Base-by-base conservation (phyloP, 2,888 invertebrate species). In the Bembecia ichneumoniformis region DNA sequence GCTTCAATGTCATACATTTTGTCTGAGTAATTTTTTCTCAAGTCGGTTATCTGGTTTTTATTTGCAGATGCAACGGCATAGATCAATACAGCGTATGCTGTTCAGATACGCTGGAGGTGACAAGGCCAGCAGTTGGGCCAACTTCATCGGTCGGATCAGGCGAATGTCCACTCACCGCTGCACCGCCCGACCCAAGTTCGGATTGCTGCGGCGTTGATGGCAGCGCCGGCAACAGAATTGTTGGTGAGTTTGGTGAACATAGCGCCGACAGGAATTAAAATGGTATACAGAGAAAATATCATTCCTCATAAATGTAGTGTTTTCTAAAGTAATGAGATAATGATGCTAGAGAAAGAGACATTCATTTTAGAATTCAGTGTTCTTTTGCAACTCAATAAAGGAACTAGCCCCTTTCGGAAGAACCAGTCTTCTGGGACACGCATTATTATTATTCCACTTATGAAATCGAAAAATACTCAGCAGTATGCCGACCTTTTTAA, bases 161-260 rank as follows among this genome's bases (percentile, higher is more conserved):
- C 4, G 40, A 17, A 0, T 59, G 71, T 50, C 35, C 45, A 0
- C 51, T 58, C 1, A 52, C 67, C 1, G 59, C 70, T 0, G 59
- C 62, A 4, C 75, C 74, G 0, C 78, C 81, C 0, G 62, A 72
- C 3, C 70, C 69, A 0, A 49, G 35, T 0, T 62, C 64, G 0
- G 58, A 57, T 20, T 83, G 82, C 58, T 84, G 83, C 50, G 83
- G 82, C 0, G 40, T 65, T 0, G 76, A 82, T 35, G 64, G 62
- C 47, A 48, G 50, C 11, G 53, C 60, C 3, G 67, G 60, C 0
- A 69, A 74, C 28, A 74, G 66, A 56, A 82, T 83, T 43, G 52
- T 68, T 7, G 77, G 79, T 71, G 49, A 51, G 58, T 40, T 13
- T 40, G 5, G 40, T 40, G 3, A 28, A n/a, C n/a, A n/a, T n/a